Conservation (phyloP, 2,797 vertebrate species). For the Thunnus albacares region DNA sequence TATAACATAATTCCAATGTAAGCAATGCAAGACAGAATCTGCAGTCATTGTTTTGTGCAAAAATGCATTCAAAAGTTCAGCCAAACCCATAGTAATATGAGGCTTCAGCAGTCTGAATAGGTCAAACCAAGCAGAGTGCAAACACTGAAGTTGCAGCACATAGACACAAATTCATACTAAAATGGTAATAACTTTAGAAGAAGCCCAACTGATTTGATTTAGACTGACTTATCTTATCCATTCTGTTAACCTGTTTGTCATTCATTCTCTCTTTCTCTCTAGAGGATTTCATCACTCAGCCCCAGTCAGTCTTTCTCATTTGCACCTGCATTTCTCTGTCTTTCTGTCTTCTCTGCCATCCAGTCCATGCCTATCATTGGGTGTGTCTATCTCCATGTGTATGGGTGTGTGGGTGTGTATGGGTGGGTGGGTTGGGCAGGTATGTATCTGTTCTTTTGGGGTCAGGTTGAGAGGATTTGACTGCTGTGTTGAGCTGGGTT, state of each 20-base stretch:
- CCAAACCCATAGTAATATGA: no score
- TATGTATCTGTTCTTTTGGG: slow-evolving; percentile 58
- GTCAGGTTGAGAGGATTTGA: slow-evolving; percentile 62
- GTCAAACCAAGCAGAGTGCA: neutral
- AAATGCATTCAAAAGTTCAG: neutral
- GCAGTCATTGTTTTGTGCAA: neutral
- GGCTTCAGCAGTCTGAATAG: neutral
- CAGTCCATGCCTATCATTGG: neutral
- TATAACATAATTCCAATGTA: neutral
- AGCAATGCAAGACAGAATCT: neutral
- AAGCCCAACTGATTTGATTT: neutral
- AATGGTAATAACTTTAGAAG: neutral
- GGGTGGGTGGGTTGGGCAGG: neutral
- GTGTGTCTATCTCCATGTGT: neutral
- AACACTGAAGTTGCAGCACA: neutral
- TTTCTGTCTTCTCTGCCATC: slow-evolving; percentile 15
- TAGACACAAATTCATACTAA: neutral
- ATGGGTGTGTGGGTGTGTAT: neutral
- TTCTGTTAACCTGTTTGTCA: neutral
- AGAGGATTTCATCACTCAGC: neutral
- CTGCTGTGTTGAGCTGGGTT: slow-evolving; percentile 61
- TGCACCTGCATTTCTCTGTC: neutral
- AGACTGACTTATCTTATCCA: neutral
- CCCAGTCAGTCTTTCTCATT: neutral
- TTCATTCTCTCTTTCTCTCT: neutral